Percentiles rank a stretch among this genome's conserved stretches.
Evolutionary conservation across 2,113 vertebrate genomes (phyloP).

Genomic region (Dasyurus viverrinus): DNA sequence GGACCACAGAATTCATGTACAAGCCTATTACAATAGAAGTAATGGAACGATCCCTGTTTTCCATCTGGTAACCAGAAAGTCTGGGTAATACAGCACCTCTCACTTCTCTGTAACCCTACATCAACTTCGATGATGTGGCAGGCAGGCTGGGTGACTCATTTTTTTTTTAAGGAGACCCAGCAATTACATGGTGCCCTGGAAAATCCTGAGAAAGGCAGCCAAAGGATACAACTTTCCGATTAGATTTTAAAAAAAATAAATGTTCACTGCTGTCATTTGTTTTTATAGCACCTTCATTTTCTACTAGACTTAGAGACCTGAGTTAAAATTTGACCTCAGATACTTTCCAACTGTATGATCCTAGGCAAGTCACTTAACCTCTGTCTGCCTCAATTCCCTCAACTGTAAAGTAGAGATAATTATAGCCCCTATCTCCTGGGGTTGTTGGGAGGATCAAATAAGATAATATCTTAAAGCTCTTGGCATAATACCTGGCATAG

Average conservation of each 20-base stretch:
- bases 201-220: neutral
- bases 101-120: neutral
- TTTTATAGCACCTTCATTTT: neutral
- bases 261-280: neutral
- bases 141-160: neutral
- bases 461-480: neutral
- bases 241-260: neutral
- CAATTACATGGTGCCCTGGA: neutral
- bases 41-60: neutral
- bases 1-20: neutral
- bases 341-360: neutral
- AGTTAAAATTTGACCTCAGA: neutral
- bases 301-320: neutral
- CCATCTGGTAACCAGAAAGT: neutral
- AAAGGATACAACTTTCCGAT: neutral
- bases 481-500: neutral
- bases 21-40: neutral
- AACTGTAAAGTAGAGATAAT: neutral
- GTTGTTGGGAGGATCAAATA: neutral
- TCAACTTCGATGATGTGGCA: neutral
- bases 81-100: neutral
- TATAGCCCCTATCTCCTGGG: neutral
- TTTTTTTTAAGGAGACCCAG: neutral
- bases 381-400: neutral
- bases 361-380: neutral